These are phyloP conservation scores for Epinotia brunnichana DNA, from an alignment of 2,888 invertebrate species.

Conservation along the genomic window DNA sequence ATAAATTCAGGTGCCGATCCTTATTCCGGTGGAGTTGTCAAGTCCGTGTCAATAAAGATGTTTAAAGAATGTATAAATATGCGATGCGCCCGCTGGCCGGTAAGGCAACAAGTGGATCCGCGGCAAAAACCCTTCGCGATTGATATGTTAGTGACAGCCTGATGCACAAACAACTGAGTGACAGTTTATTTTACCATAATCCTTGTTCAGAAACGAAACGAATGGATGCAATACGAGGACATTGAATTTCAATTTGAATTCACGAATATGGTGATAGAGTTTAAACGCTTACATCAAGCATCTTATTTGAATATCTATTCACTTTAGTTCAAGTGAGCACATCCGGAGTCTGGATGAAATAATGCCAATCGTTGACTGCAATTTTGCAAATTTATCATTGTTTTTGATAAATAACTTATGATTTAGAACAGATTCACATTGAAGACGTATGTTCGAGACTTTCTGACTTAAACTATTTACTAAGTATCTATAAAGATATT, in stretches of 20 bases:
- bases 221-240: constrained; percentile 75
- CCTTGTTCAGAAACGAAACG: constrained; percentile 77
- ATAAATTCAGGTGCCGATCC: constrained; percentile 65
- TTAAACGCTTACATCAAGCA: constrained; percentile 70
- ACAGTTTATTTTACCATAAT: constrained; percentile 82
- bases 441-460: not conserved
- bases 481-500: too few species aligned
- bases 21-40: constrained; percentile 71
- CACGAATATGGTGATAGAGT: constrained; percentile 72
- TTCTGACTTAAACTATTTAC: too few species aligned
- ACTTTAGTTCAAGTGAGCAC: constrained; percentile 42
- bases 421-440: not conserved
- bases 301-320: constrained; percentile 66
- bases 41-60: constrained; percentile 80
- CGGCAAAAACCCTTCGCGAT: constrained; percentile 77
- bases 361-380: constrained; percentile 42
- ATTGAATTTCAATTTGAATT: constrained; percentile 80
- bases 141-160: constrained; percentile 82
- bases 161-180: constrained; percentile 81
- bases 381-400: constrained; percentile 39
- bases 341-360: constrained; percentile 43
- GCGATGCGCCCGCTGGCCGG: constrained; percentile 61
- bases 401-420: constrained; percentile 24
- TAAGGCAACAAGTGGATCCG: constrained; percentile 69
- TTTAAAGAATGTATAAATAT: constrained; percentile 79